These are phyloP conservation scores for Popillia japonica DNA, from an alignment of 1,140 invertebrate genomes.

Conservation along the genomic window DNA sequence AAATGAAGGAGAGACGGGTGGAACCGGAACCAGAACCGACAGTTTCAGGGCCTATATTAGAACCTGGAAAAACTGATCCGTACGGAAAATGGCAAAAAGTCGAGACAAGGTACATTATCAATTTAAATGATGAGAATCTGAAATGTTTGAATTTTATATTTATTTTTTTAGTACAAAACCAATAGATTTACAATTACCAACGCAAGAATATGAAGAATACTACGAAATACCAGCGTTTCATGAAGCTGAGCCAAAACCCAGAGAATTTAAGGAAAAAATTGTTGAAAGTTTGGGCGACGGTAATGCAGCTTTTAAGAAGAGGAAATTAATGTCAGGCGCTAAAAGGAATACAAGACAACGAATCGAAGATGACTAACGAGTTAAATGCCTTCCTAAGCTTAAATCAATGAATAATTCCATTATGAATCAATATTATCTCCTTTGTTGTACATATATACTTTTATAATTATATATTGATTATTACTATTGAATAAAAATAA, in stretches of 20 bases:
- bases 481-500: no score
- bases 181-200: slow-evolving; percentile 69
- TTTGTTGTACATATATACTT: no score
- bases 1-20: slow-evolving; percentile 55
- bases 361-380: slow-evolving; percentile 67
- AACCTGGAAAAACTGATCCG: slow-evolving; percentile 66
- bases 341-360: slow-evolving; percentile 68
- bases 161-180: slow-evolving; percentile 56
- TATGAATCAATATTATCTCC: no score
- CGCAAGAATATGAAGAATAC: slow-evolving; percentile 53
- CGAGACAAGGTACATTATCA: slow-evolving; percentile 56
- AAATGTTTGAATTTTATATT: no score
- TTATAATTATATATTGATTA: no score
- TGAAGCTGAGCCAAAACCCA: slow-evolving; percentile 60
- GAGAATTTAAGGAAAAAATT: slow-evolving; percentile 73
- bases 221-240: slow-evolving; percentile 56
- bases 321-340: slow-evolving; percentile 66
- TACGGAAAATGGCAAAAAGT: slow-evolving; percentile 73
- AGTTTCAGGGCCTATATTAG: slow-evolving; percentile 58
- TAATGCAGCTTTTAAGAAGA: slow-evolving; percentile 69
- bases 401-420: no score
- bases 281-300: slow-evolving; percentile 61
- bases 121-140: no score
- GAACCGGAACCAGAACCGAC: slow-evolving; percentile 50
- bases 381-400: no score